phyloP scores from a whole-genome alignment of 2,888 invertebrate genomes.

The Oscheius sp. region DNA sequence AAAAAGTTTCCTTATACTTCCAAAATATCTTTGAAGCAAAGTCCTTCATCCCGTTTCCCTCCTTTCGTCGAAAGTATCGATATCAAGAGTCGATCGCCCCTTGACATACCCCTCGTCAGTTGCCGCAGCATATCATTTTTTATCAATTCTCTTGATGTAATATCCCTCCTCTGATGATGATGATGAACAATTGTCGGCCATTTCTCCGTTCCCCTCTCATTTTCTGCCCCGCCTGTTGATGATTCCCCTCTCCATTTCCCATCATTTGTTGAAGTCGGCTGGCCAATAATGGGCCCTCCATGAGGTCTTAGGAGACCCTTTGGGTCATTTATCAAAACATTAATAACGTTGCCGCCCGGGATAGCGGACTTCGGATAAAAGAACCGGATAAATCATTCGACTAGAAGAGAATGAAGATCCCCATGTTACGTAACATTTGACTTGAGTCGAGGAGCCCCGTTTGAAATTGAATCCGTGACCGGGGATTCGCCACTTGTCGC shows the following conservation, averaged over 20 bases:
- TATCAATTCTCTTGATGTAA: conserved; percentile 30
- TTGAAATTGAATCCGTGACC: conserved; percentile 26
- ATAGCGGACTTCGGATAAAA: conserved; percentile 13
- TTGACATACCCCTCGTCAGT: conserved; percentile 18
- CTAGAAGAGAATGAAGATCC: too few relatives aligned
- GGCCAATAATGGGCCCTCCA: conserved; percentile 25
- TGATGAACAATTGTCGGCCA: conserved; percentile 21
- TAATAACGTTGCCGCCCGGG: conserved; percentile 27
- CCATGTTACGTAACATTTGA: neutral
- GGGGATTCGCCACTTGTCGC: conserved; percentile 17
- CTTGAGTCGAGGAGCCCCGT: neutral
- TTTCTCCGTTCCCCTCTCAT: neutral
- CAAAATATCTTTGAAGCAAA: neutral
- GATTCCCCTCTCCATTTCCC: neutral
- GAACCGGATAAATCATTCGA: conserved; percentile 24
- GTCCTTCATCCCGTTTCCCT: neutral
- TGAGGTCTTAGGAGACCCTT: conserved; percentile 36
- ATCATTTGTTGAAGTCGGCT: conserved; percentile 7
- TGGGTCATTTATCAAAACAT: conserved; percentile 34
- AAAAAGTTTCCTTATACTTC: neutral
- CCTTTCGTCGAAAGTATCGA: neutral
- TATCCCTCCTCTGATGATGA: neutral
- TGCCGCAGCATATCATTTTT: conserved; percentile 30
- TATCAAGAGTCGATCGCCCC: conserved; percentile 6
- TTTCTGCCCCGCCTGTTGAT: too few relatives aligned